Base-by-base conservation (phyloP, 2,888 invertebrate genomes). In the Hirtodrosophila confusa region DNA sequence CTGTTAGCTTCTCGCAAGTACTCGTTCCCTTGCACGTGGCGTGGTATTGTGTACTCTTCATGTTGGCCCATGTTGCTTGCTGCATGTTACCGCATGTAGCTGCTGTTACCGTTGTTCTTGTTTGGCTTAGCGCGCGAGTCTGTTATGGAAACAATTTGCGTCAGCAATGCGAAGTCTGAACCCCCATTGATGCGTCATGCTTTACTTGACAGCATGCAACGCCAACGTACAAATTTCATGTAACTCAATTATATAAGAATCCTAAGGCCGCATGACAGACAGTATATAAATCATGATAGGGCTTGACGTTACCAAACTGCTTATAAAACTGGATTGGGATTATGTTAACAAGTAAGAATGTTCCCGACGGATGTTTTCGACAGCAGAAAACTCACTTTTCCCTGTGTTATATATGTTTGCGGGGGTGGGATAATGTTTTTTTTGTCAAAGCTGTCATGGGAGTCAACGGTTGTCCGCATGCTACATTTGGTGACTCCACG, bases 81-180 rank as follows among this genome's bases (percentile, higher is more conserved):
- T 27, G 57, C 54, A 60, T 71, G 51, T 64, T 65, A 7, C 29
- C 12, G 31, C 39, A 11, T 45, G 12, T 11, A 31, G 29, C 8
- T 51, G 49, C 23, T 41, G 36, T 11, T 50, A 37, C 23, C 58
- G 60, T 35, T 43, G 39, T 39, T 36, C 36, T 29, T 55, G 41
- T 57, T 66, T 60, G 47, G 49, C 50, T 44, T 56, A 55, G 69
- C 70, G 65, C 77, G 77, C 75, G 70, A 77, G 65, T 62, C 41
- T 51, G 64, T 77, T 82, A 77, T 69, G 71, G 62, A 56, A 77
- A 64, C 82, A 68, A 79, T 79, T 77, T 85, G 77, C 85, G 82
- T 82, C 82, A 85, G 72, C 71, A 72, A 54, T 57, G 29, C 62
- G 55, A 48, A 48, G n/a, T 37, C 48, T 51, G 11, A 33, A 33